A percentile compares a stretch with the other conserved stretches of the same genome.
Evolutionary conservation across 1,140 invertebrate species (phyloP).

Genomic region (Hycleus cichorii): DNA sequence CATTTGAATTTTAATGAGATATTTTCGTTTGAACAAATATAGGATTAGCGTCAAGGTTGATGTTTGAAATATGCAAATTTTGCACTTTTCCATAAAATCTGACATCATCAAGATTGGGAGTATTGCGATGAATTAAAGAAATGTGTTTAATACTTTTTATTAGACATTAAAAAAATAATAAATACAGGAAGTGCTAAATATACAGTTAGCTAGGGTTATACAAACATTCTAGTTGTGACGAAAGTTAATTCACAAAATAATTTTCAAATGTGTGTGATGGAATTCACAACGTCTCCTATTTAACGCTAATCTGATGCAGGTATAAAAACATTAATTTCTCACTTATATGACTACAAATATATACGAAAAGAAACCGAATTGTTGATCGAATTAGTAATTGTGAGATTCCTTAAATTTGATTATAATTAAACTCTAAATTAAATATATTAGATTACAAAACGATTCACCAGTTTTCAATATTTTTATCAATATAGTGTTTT

Average conservation of each 20-base stretch:
- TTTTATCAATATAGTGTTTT: background rate
- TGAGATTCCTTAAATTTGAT: constrained; percentile 12
- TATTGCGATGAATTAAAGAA: too few relatives aligned
- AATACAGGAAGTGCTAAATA: constrained; percentile 14
- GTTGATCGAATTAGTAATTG: constrained; percentile 5
- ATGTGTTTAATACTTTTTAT: constrained; percentile 9
- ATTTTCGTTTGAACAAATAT: too few relatives aligned
- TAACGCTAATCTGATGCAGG: background rate
- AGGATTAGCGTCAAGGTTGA: too few relatives aligned
- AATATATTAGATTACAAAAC: background rate
- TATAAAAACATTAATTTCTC: background rate
- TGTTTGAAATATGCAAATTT: too few relatives aligned
- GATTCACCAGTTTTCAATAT: too few relatives aligned
- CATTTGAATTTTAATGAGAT: too few relatives aligned
- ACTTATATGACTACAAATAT: background rate
- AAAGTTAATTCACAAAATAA: constrained; percentile 3
- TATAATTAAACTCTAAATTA: constrained; percentile 6
- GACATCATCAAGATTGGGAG: too few relatives aligned
- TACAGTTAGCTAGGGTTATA: constrained; percentile 9
- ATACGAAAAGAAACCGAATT: background rate
- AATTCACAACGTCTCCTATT: background rate
- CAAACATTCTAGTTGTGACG: background rate
- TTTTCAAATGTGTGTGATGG: background rate
- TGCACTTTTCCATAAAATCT: too few relatives aligned
- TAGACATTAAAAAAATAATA: constrained; percentile 15